Conservation (phyloP, 2,797 vertebrate genomes). For the Carcharodon carcharias region DNA sequence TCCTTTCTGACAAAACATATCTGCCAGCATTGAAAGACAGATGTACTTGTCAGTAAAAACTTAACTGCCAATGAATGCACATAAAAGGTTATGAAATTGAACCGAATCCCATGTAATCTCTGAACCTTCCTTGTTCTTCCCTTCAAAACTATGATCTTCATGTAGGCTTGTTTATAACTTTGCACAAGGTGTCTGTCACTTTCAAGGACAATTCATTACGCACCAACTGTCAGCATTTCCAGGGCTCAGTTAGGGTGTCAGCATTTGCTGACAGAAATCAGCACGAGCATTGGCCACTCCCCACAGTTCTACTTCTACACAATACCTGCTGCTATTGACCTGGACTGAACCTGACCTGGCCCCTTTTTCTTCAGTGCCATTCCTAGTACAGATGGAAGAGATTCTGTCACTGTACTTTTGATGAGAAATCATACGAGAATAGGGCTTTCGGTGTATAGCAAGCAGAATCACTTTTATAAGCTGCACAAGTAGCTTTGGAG, state of each 20-base stretch:
- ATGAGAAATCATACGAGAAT: not conserved
- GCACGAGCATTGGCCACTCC: not conserved
- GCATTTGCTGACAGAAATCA: not conserved
- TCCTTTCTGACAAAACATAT: not conserved
- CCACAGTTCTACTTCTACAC: not conserved
- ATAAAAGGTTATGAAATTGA: slow-evolving; percentile 14
- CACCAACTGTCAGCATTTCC: not conserved
- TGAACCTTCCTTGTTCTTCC: not conserved
- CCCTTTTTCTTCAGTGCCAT: not conserved
- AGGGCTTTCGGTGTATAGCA: not conserved
- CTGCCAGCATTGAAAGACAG: not conserved
- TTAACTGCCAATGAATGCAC: not conserved
- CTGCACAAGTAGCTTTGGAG: not conserved
- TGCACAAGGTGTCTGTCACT: not conserved
- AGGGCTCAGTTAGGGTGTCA: not conserved
- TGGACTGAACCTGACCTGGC: not conserved
- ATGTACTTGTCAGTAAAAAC: not conserved
- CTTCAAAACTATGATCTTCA: not conserved
- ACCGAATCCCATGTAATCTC: not conserved
- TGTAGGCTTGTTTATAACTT: not conserved
- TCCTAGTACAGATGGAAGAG: not conserved
- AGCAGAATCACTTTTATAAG: not conserved
- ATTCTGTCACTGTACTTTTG: not conserved
- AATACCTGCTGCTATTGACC: not conserved
- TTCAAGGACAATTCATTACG: not conserved